Evolutionary conservation across 1,140 invertebrate genomes (phyloP), one percentile per base, ranked within the genome.

Genomic region (Lethrus apterus): DNA sequence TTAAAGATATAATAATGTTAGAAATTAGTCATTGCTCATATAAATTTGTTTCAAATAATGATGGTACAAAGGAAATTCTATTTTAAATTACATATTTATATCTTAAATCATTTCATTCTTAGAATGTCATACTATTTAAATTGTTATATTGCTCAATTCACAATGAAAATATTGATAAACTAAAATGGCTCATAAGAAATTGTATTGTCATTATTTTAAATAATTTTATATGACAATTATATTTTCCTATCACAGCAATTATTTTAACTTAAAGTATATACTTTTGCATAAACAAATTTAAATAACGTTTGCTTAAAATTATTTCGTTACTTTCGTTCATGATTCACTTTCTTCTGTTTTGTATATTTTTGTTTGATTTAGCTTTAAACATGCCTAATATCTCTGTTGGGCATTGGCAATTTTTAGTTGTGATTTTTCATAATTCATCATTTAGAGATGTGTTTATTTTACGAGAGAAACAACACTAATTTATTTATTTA

Each of bases 1-100:
- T 35, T 36, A 46, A 50, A 50, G 38, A 54, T 54, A 54, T 54
- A 50, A 54, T 34, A 51, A 47, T 51, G 52, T 51, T 54, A 54
- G 52, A 54, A 42, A 43, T 40, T 47, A 47, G 44, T 46, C 21
- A 17, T 36, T 34, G 33, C 40, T 34, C 31, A 47, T 44, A 31
- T 36, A 36, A 36, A 36, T 36, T 36, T 20, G 18, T 36, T 36
- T 36, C 23, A 36, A 13, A 36, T 10, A n/a, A 20, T 36, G 34
- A n/a, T 13, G 19, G 19, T 34, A 34, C 33, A 17, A 17, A 10
- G 8, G 10, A 17, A 34, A 13, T 34, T 34, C 10, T 0, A 4
- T 18, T 13, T 13, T 14, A 17, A 17, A 34, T 13, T 34, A 13
- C 33, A 4, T 18, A 34, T 34, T 34, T 2, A 5, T 14, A 34